These are phyloP conservation scores for Zoanthus sociatus DNA, from an alignment of 92 coral and sea anemone genomes.

Conservation along the genomic window DNA sequence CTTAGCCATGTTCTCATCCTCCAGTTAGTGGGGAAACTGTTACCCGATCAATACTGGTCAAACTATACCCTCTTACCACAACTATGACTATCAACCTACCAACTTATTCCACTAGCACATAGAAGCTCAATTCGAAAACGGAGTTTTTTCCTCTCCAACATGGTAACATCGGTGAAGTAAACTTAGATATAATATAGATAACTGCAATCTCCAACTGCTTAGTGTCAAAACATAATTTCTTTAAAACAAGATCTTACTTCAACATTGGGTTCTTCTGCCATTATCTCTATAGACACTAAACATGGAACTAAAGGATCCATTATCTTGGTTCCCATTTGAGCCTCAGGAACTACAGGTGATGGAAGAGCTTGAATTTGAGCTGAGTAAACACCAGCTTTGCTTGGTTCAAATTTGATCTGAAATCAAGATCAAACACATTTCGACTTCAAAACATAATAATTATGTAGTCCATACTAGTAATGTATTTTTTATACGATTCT, in stretches of 20 bases:
- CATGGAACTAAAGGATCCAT: constrained; percentile 72
- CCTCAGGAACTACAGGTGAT: constrained; percentile 84
- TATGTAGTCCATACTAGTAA: not conserved
- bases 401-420: constrained; percentile 87
- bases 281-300: constrained; percentile 76
- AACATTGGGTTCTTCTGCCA: constrained; percentile 89
- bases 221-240: not conserved
- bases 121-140: no score
- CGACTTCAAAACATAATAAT: not conserved
- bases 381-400: constrained; percentile 83
- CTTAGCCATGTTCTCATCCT: no score
- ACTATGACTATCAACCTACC: no score
- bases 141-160: not conserved
- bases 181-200: not conserved
- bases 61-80: no score
- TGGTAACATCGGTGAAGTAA: not conserved
- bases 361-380: constrained; percentile 88
- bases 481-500: no score
- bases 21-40: no score
- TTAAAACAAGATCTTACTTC: constrained; percentile 68
- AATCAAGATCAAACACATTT: not conserved
- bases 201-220: not conserved
- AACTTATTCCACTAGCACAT: no score
- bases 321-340: constrained; percentile 55
- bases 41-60: no score